Evolutionary conservation across 30 jellyfish, hydroid and myxozoan species (phyloP).

Genomic region (Hydractinia echinata): DNA sequence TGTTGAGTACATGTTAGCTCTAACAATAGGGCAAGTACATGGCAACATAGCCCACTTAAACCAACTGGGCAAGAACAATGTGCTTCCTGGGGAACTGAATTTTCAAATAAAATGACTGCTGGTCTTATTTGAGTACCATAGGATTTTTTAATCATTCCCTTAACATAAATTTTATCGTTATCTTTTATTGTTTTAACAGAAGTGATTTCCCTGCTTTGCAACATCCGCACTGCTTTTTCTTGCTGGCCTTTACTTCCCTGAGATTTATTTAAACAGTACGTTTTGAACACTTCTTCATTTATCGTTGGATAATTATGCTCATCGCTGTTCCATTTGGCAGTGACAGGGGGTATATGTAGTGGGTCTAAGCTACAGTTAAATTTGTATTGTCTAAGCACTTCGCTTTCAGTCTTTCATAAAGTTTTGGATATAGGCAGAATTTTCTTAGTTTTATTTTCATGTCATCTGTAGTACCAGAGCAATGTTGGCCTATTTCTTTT

Average conservation of each 20-base stretch:
- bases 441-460: too few species aligned
- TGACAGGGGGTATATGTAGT: too few species aligned
- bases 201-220: constrained; percentile 23
- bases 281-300: too few species aligned
- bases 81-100: constrained; percentile 21
- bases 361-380: too few species aligned
- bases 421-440: too few species aligned
- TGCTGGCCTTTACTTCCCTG: constrained; percentile 25
- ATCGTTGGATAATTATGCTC: too few species aligned
- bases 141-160: constrained; percentile 23
- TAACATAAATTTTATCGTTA: constrained; percentile 15
- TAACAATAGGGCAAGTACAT: neutral
- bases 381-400: too few species aligned
- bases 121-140: constrained; percentile 27
- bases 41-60: neutral
- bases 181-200: constrained; percentile 32
- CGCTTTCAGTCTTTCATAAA: too few species aligned
- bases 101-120: constrained; percentile 29
- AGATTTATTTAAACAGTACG: constrained; percentile 10
- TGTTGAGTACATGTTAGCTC: constrained; percentile 26
- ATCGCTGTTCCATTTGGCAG: too few species aligned
- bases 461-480: too few species aligned
- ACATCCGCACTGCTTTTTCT: constrained; percentile 26
- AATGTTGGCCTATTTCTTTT: too few species aligned
- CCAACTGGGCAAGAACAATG: constrained; percentile 44